phyloP scores from a whole-genome alignment of 2,888 invertebrate genomes.

The Rhaphigaster nebulosa region DNA sequence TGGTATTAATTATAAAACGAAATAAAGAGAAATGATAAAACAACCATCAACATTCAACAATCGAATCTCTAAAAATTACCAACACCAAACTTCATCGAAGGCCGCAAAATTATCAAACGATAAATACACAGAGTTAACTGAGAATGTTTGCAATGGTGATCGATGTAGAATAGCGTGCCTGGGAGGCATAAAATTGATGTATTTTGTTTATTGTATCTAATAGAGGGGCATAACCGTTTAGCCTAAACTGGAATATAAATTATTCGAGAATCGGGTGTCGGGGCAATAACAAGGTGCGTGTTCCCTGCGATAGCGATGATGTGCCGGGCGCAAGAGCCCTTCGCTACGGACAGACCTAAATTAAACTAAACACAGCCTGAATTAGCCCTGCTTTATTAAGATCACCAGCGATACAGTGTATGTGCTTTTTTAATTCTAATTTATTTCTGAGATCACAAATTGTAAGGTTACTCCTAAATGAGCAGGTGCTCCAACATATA shows the following conservation, averaged over 20 bases:
- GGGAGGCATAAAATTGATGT: conserved; percentile 31
- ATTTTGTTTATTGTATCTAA: conserved; percentile 46
- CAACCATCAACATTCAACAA: too few species aligned
- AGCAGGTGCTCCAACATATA: not conserved
- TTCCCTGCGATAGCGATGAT: not conserved
- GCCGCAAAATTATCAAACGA: not conserved
- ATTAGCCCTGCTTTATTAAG: not conserved
- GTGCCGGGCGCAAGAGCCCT: not conserved
- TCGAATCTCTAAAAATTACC: too few species aligned
- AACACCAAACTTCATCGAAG: not conserved
- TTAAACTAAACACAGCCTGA: not conserved
- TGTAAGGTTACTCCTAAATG: not conserved
- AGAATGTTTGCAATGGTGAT: conserved; percentile 21
- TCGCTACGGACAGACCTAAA: not conserved
- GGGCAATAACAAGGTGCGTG: conserved; percentile 4
- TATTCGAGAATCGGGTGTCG: not conserved
- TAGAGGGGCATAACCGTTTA: conserved; percentile 30
- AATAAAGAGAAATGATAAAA: too few species aligned
- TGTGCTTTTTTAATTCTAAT: not conserved
- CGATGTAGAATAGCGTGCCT: not conserved
- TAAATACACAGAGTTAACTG: not conserved
- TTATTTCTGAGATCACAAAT: not conserved
- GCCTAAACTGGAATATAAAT: conserved; percentile 40
- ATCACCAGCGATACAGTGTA: not conserved
- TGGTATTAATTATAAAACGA: too few species aligned